phyloP scores from a whole-genome alignment of 2,113 vertebrate species.

The Elaphurus davidianus region DNA sequence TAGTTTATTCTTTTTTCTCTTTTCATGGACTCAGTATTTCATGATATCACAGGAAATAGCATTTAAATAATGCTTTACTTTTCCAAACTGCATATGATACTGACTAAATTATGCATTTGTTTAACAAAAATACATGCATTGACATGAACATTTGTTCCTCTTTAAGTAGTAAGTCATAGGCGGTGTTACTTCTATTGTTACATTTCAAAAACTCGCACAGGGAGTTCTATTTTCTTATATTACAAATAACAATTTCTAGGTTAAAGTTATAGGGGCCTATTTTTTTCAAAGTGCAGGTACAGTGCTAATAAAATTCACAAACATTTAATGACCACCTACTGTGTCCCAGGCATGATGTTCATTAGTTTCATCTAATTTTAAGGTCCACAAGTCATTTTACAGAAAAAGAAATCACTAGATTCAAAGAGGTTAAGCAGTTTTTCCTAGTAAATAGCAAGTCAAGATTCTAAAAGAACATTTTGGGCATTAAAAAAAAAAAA shows the following conservation, averaged over 20 bases:
- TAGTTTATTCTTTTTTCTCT: not conserved
- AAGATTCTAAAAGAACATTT: not conserved
- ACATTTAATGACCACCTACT: not conserved
- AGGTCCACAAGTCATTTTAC: not conserved
- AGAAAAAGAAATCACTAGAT: not conserved
- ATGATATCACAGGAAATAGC: not conserved
- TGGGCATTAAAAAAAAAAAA: not conserved
- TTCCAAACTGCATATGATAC: not conserved
- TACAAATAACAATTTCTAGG: not conserved
- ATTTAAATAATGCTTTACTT: constrained; percentile 2
- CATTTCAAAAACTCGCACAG: not conserved
- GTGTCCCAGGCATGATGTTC: not conserved
- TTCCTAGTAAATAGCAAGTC: not conserved
- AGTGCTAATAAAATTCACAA: not conserved
- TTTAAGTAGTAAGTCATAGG: not conserved
- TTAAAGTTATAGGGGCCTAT: not conserved
- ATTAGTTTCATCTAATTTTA: constrained; percentile 1
- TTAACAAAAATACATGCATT: not conserved
- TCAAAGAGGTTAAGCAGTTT: not conserved
- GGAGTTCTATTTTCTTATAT: not conserved
- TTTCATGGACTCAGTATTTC: not conserved
- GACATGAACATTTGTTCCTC: not conserved
- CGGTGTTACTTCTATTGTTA: not conserved
- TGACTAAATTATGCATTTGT: not conserved
- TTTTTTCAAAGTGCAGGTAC: not conserved